phyloP scores from a whole-genome alignment of 2,113 vertebrate species.

The Muntiacus muntjak region DNA sequence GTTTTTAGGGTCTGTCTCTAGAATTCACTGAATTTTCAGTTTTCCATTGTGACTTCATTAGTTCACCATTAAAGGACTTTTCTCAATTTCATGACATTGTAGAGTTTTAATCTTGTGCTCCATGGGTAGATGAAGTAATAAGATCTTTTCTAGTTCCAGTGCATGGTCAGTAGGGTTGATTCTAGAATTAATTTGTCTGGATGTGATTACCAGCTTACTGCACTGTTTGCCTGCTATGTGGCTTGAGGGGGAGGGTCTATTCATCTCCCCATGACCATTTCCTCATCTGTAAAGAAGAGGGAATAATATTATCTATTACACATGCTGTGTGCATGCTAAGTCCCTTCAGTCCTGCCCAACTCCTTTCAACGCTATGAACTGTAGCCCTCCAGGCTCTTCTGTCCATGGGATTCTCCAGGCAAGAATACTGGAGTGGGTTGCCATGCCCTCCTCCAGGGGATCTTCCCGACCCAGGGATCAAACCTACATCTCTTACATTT shows the following conservation, averaged over 20 bases:
- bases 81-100: background rate
- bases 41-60: background rate
- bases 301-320: background rate
- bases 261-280: background rate
- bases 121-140: background rate
- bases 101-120: background rate
- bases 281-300: background rate
- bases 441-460: background rate
- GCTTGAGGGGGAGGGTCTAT: rapidly evolving
- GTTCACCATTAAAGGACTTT: background rate
- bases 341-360: background rate
- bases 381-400: background rate
- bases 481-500: background rate
- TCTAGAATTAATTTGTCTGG: background rate
- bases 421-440: background rate
- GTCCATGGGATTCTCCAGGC: background rate
- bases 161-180: background rate
- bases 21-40: background rate
- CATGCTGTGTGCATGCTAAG: rapidly evolving
- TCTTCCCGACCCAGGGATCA: background rate
- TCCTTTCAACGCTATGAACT: background rate
- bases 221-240: background rate
- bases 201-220: background rate
- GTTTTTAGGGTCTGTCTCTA: background rate
- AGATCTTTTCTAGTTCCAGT: background rate